phyloP scores from a whole-genome alignment of 1,140 invertebrate species.

The Arion vulgaris region DNA sequence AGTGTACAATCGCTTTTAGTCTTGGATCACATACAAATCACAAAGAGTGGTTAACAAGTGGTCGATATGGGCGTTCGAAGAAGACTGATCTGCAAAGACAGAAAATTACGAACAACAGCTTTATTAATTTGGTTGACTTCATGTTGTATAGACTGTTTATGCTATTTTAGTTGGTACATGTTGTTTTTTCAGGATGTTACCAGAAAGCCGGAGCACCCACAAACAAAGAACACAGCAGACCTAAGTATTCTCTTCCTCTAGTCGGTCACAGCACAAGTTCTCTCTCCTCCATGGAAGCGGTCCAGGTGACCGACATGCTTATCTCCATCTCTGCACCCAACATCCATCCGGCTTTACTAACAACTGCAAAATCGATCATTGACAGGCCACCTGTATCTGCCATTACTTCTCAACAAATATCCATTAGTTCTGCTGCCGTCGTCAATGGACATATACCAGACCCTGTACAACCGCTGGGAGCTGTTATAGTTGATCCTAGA shows the following conservation, averaged over 20 bases:
- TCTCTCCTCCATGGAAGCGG: neutral
- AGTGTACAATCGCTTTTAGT: no score
- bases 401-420: neutral
- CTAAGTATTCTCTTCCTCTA: constrained; percentile 1
- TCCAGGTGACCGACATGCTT: neutral
- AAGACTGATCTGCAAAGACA: no score
- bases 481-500: neutral
- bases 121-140: no score
- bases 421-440: neutral
- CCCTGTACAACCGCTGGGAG: constrained; percentile 6
- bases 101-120: no score
- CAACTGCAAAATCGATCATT: neutral
- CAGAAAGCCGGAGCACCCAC: neutral
- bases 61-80: no score
- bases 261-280: neutral
- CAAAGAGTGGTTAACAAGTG: no score
- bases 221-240: neutral
- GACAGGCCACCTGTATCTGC: neutral
- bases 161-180: no score
- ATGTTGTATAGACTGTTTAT: no score
- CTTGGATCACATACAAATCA: no score
- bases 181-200: neutral
- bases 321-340: constrained; percentile 16
- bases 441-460: constrained; percentile 30
- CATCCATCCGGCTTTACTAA: neutral